A percentile compares a stretch with the other conserved stretches of the same genome.
Conservation (phyloP, 2,888 invertebrate genomes). For the Eristalinus sepulchralis region DNA sequence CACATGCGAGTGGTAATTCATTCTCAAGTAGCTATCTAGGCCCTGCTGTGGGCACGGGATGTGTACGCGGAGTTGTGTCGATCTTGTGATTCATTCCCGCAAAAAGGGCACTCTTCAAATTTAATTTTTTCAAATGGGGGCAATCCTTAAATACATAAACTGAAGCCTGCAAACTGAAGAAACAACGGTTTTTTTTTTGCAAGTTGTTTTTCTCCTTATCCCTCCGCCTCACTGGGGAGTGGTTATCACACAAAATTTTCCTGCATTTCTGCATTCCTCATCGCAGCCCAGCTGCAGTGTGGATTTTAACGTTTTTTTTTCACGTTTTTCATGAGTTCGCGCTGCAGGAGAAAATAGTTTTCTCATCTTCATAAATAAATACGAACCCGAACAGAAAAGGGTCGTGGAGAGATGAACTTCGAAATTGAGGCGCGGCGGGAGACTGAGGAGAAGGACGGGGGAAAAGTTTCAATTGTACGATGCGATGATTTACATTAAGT, state of each 20-base stretch:
- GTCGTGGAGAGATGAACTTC: background rate
- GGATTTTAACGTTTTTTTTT: slow-evolving; percentile 24
- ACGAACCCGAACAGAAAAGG: slow-evolving; percentile 2
- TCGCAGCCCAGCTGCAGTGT: slow-evolving; percentile 20
- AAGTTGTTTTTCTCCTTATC: slow-evolving; percentile 15
- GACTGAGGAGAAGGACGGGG: background rate
- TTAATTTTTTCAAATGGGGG: slow-evolving; percentile 32
- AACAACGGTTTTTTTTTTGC: slow-evolving; percentile 19
- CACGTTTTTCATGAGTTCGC: slow-evolving; percentile 46
- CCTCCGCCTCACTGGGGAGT: background rate
- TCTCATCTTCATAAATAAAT: background rate
- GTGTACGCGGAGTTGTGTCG: no score
- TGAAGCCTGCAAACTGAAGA: background rate
- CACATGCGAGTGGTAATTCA: slow-evolving; percentile 4
- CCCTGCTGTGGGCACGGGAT: no score
- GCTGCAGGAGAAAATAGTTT: slow-evolving; percentile 35
- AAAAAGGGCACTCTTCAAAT: slow-evolving; percentile 9
- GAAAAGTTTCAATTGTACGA: slow-evolving; percentile 63
- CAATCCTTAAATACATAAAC: slow-evolving; percentile 9
- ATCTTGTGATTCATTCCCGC: no score
- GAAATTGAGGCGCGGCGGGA: background rate
- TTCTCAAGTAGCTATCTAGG: slow-evolving; percentile 19
- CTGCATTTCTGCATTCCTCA: slow-evolving; percentile 1
- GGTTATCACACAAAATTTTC: slow-evolving; percentile 44
- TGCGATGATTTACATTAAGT: slow-evolving; percentile 62